phyloP scores from a whole-genome alignment of 2,888 invertebrate species.

The Chamaedrilus cognettii region DNA sequence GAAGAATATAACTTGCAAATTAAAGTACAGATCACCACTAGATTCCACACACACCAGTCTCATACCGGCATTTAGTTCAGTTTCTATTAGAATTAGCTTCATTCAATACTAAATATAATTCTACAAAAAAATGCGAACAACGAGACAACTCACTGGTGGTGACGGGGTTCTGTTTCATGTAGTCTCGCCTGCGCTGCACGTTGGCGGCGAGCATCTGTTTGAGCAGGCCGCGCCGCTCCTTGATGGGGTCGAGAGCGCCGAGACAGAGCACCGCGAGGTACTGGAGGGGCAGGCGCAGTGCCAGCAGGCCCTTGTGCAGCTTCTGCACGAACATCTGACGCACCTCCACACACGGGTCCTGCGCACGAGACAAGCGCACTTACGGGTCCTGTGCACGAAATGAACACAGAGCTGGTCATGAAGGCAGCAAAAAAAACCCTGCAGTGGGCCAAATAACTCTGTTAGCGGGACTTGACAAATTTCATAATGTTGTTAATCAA shows the following conservation, averaged over 20 bases:
- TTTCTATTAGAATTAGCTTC: too few relatives aligned
- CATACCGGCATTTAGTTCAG: neutral
- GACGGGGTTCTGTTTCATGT: constrained; percentile 69
- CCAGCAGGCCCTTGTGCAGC: constrained; percentile 82
- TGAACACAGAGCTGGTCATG: too few relatives aligned
- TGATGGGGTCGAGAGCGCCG: constrained; percentile 85
- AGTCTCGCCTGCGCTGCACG: constrained; percentile 85
- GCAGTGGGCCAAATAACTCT: too few relatives aligned
- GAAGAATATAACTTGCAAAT: too few relatives aligned
- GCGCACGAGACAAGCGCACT: constrained; percentile 13
- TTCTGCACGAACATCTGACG: constrained; percentile 86
- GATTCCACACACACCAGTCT: too few relatives aligned
- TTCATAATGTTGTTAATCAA: too few relatives aligned
- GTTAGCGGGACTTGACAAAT: too few relatives aligned
- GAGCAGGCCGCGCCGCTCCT: constrained; percentile 67
- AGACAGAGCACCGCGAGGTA: constrained; percentile 96
- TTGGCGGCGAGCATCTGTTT: constrained; percentile 84
- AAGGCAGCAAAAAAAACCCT: too few relatives aligned
- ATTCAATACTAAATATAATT: constrained; percentile 2
- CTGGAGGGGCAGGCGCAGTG: constrained; percentile 77
- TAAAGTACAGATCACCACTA: too few relatives aligned
- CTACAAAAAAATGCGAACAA: constrained; percentile 38
- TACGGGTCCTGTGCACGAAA: too few relatives aligned
- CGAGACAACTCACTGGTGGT: too few relatives aligned
- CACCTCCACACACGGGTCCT: constrained; percentile 65